Evolutionary conservation across 2,797 vertebrate species (phyloP).

Genomic region (Octomys mimax): DNA sequence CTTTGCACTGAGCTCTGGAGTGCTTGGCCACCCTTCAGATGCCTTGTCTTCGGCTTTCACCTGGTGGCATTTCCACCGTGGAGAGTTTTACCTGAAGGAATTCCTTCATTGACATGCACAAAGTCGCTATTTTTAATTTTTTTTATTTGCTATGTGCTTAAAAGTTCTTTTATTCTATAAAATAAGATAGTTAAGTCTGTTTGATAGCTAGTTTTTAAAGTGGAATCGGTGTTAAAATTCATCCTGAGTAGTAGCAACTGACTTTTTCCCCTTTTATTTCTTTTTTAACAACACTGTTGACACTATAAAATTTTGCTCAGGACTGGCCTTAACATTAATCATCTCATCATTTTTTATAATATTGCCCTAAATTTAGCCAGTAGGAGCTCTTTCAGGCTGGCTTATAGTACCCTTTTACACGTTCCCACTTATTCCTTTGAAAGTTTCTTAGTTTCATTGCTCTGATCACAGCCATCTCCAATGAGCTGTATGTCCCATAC

Average conservation of each 20-base stretch:
- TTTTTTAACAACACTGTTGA: neutral
- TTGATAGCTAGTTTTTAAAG: conserved; percentile 6
- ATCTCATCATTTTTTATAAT: neutral
- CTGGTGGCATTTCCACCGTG: neutral
- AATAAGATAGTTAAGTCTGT: neutral
- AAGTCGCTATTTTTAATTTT: neutral
- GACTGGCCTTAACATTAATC: neutral
- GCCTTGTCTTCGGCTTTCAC: neutral
- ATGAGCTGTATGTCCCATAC: neutral
- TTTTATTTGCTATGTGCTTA: neutral
- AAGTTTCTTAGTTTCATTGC: neutral
- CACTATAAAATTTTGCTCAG: neutral
- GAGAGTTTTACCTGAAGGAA: neutral
- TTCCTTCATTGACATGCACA: neutral
- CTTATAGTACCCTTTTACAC: neutral
- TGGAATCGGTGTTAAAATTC: neutral
- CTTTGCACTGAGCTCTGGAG: neutral
- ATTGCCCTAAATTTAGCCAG: neutral
- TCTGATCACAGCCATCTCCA: neutral
- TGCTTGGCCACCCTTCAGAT: neutral
- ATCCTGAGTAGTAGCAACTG: neutral
- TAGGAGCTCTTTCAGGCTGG: neutral
- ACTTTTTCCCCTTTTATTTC: neutral
- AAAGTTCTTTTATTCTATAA: neutral
- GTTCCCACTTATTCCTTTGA: neutral